These are phyloP conservation scores for Ormyrus pomaceus DNA, from an alignment of 2,888 invertebrate species.

Conservation along the genomic window DNA sequence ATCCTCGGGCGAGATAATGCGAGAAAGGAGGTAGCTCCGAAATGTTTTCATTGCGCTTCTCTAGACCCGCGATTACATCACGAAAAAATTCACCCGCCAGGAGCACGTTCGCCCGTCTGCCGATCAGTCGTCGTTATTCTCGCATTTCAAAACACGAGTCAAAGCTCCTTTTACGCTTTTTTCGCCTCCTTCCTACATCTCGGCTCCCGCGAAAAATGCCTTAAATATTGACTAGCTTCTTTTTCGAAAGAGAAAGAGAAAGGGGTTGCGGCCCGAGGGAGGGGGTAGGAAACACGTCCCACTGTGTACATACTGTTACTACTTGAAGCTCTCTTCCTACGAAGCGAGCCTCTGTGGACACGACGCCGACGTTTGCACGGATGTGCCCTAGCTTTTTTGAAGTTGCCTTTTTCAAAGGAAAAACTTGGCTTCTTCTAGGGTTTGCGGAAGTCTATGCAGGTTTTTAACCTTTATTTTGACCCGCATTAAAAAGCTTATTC, in stretches of 20 bases:
- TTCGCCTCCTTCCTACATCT: too few species aligned
- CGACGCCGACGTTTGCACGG: too few species aligned
- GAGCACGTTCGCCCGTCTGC: conserved; percentile 1
- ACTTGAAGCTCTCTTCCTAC: conserved; percentile 21
- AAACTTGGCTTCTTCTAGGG: too few species aligned
- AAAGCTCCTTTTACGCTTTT: not conserved
- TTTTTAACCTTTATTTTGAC: too few species aligned
- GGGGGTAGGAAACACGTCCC: conserved; percentile 30
- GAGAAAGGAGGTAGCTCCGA: not conserved
- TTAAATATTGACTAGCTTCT: conserved; percentile 31
- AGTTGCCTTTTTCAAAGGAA: not conserved
- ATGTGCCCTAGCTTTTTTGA: too few species aligned
- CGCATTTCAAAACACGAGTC: conserved; percentile 33
- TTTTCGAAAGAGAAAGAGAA: not conserved
- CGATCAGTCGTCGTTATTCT: conserved; percentile 20
- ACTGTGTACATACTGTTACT: conserved; percentile 45
- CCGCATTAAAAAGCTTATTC: too few species aligned
- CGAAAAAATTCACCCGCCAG: not conserved
- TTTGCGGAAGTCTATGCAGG: too few species aligned
- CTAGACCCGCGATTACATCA: not conserved
- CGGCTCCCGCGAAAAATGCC: conserved; percentile 1
- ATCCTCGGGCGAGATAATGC: not conserved
- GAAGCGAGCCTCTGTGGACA: too few species aligned
- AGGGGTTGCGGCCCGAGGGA: not conserved
- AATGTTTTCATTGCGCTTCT: not conserved